These are phyloP conservation scores for Chromobotia macracanthus DNA, from an alignment of 2,797 vertebrate genomes.

Conservation along the genomic window DNA sequence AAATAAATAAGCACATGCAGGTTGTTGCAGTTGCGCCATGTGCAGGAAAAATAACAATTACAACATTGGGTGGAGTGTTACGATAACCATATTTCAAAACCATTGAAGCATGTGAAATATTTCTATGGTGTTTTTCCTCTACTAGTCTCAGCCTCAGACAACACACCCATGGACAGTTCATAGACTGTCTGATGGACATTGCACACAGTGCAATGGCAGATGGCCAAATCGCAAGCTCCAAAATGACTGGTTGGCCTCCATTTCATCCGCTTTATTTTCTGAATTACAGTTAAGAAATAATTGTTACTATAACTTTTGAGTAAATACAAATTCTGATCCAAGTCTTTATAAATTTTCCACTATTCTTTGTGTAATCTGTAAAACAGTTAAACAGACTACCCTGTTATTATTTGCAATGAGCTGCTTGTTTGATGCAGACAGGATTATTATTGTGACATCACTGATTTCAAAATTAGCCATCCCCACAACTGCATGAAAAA, in stretches of 20 bases:
- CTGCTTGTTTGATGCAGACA: no score
- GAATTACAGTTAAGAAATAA: no score
- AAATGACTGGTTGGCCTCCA: slow-evolving; percentile 11
- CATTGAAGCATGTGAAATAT: slow-evolving; percentile 10
- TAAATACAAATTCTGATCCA: no score
- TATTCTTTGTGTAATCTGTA: no score
- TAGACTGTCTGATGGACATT: slow-evolving; percentile 8
- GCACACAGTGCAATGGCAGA: background rate
- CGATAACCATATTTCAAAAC: slow-evolving; percentile 42
- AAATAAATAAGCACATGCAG: slow-evolving; percentile 52
- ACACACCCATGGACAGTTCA: background rate
- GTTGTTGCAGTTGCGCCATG: slow-evolving; percentile 42
- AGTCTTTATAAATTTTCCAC: no score
- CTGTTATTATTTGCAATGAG: no score
- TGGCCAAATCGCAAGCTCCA: background rate
- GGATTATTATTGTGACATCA: no score
- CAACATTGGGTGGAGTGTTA: slow-evolving; percentile 34
- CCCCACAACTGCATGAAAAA: no score
- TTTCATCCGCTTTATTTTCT: background rate
- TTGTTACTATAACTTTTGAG: no score
- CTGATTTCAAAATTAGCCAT: no score
- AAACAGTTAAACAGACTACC: no score
- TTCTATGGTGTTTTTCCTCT: slow-evolving; percentile 10
- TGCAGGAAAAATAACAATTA: slow-evolving; percentile 55
- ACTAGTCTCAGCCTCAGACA: slow-evolving; percentile 29